phyloP scores from a whole-genome alignment of 2,797 vertebrate species.

The Podarcis siculus region DNA sequence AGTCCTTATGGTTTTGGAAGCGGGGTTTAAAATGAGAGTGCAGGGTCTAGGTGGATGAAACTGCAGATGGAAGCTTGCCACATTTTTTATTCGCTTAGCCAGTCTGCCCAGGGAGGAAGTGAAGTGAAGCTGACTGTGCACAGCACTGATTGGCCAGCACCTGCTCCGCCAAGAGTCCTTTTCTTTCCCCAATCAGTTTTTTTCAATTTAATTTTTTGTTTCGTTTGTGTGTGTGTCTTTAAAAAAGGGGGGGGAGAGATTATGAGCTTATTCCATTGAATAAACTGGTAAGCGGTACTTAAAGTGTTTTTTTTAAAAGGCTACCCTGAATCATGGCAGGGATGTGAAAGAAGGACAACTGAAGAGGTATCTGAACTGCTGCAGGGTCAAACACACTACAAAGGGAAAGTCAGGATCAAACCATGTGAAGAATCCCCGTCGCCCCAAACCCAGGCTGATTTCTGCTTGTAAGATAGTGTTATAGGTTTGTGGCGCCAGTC shows the following conservation, averaged over 20 bases:
- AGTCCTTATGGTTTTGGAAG: neutral
- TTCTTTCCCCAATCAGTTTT: neutral
- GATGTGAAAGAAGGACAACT: too few species aligned
- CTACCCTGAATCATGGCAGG: too few species aligned
- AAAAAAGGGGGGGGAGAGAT: neutral
- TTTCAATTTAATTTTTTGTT: too few species aligned
- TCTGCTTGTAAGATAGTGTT: neutral
- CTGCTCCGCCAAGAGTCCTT: neutral
- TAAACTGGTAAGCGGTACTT: neutral
- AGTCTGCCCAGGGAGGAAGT: neutral
- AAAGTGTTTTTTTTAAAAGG: too few species aligned
- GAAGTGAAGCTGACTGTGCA: neutral
- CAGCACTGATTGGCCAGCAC: neutral
- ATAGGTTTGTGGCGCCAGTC: too few species aligned
- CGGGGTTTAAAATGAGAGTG: neutral
- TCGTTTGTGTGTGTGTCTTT: neutral
- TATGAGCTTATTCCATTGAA: neutral
- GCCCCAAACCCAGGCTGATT: neutral
- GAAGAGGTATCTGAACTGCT: too few species aligned
- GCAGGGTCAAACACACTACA: neutral
- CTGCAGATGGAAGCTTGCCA: too few species aligned
- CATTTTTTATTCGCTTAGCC: neutral
- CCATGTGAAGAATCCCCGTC: too few species aligned
- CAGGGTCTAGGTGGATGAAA: neutral
- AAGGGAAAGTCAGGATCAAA: too few species aligned